Conservation (phyloP, 2,113 vertebrate species). For the Callaeas wilsoni region DNA sequence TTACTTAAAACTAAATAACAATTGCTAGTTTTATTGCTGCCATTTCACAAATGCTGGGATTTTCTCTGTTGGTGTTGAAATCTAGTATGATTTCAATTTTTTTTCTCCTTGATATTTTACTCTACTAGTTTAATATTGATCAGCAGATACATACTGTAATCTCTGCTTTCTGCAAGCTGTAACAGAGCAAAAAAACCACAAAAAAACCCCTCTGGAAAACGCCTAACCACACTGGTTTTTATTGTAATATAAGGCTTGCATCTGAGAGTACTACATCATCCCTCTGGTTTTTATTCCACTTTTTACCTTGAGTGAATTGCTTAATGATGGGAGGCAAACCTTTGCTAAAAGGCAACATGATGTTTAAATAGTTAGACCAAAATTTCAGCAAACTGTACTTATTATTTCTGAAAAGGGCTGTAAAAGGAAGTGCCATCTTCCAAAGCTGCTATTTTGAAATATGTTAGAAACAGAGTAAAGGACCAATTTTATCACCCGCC, state of each 20-base stretch:
- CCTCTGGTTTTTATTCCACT: background rate
- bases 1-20: constrained; percentile 74
- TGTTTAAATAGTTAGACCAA: constrained; percentile 24
- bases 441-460: constrained; percentile 27
- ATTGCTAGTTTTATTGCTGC: constrained; percentile 57
- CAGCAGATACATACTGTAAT: constrained; percentile 44
- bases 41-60: constrained; percentile 47
- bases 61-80: constrained; percentile 60
- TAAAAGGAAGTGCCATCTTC: background rate
- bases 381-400: background rate
- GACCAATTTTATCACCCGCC: background rate
- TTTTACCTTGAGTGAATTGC: constrained; percentile 10
- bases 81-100: constrained; percentile 39
- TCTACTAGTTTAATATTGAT: constrained; percentile 56
- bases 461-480: background rate
- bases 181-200: constrained; percentile 6
- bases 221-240: background rate
- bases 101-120: constrained; percentile 53
- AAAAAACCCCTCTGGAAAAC: background rate
- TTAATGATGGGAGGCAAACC: constrained; percentile 13
- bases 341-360: constrained; percentile 19
- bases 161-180: constrained; percentile 7
- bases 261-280: background rate
- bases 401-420: constrained; percentile 11
- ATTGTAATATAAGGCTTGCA: background rate